A percentile compares a stretch with the other conserved stretches of the same genome.
These are phyloP conservation scores for Gambusia yucatana DNA, from an alignment of 2,797 vertebrate genomes.

Conservation along the genomic window DNA sequence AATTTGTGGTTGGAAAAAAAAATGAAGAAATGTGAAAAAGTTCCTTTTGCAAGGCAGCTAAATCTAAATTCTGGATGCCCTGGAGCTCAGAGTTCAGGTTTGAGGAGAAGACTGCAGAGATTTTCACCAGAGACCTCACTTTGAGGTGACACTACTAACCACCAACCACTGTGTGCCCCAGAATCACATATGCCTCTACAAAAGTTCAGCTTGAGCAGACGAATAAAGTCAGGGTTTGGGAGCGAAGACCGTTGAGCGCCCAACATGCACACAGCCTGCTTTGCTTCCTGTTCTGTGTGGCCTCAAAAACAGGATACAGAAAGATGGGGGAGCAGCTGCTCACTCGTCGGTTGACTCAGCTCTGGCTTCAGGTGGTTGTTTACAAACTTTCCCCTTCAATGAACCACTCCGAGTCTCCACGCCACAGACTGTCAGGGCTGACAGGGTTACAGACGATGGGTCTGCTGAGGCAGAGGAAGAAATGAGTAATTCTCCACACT, in stretches of 20 bases:
- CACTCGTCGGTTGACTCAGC: constrained; percentile 34
- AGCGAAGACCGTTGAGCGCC: neutral
- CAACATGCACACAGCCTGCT: neutral
- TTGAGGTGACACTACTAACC: neutral
- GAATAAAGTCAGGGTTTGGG: neutral
- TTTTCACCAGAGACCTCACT: neutral
- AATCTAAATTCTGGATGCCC: neutral
- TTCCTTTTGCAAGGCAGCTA: neutral
- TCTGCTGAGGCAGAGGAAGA: neutral
- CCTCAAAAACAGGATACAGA: constrained; percentile 59
- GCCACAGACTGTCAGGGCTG: neutral
- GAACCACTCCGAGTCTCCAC: neutral
- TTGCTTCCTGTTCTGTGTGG: constrained; percentile 33
- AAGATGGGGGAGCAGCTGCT: neutral
- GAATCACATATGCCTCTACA: neutral
- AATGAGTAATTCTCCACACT: constrained; percentile 18
- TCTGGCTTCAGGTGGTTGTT: constrained; percentile 29
- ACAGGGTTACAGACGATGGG: neutral
- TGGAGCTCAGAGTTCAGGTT: neutral
- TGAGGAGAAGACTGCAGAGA: neutral
- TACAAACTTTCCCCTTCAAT: constrained; percentile 47
- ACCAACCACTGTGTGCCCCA: neutral
- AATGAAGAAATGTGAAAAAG: neutral
- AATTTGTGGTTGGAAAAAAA: neutral
- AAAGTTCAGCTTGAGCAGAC: neutral